These are phyloP conservation scores for Ferrisia virgata DNA, from an alignment of 2,888 invertebrate species.

Conservation along the genomic window DNA sequence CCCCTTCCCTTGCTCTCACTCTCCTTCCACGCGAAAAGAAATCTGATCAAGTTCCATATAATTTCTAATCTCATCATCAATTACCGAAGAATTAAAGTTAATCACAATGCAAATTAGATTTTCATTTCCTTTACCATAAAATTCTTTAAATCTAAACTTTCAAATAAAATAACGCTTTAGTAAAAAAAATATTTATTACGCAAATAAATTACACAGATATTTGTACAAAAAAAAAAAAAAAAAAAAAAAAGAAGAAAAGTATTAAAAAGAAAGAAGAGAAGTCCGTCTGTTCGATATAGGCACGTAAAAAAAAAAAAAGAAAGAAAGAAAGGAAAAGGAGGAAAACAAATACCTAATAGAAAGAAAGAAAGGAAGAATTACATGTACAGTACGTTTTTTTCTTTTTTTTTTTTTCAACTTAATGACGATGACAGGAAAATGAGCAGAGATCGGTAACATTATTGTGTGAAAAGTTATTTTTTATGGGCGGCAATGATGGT, in stretches of 20 bases:
- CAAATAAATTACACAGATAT: constrained; percentile 34
- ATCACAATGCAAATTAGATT: no score
- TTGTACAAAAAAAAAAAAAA: constrained; percentile 5
- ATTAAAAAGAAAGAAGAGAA: no score
- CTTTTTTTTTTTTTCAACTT: no score
- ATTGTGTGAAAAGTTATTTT: not conserved
- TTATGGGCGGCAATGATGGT: constrained; percentile 5
- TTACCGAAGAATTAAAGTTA: no score
- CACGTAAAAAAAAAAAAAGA: not conserved
- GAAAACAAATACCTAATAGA: no score
- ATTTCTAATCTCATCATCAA: no score
- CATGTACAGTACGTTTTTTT: constrained; percentile 1
- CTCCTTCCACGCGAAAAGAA: no score
- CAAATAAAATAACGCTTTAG: not conserved
- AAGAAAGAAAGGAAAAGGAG: no score
- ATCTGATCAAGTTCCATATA: no score
- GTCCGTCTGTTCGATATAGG: not conserved
- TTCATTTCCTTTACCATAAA: not conserved
- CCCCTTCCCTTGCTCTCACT: no score
- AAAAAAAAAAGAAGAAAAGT: not conserved
- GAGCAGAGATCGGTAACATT: constrained; percentile 45
- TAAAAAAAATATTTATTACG: constrained; percentile 2
- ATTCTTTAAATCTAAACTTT: not conserved
- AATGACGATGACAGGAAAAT: constrained; percentile 32
- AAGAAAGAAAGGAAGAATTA: no score